phyloP scores from a whole-genome alignment of 2,113 vertebrate species.

The Bostrychus sinensis region DNA sequence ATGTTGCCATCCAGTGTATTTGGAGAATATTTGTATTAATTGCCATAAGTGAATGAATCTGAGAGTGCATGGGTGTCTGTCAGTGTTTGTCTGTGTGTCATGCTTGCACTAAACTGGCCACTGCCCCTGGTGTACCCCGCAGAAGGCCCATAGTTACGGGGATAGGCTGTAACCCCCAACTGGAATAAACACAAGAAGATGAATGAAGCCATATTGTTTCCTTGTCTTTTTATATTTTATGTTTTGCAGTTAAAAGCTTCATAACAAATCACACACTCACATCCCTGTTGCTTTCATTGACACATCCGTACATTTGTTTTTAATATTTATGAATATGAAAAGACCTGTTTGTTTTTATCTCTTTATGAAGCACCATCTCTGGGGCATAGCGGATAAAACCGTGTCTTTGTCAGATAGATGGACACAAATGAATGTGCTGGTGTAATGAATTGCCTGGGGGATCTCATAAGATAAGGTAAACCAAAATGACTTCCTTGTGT shows the following conservation, averaged over 20 bases:
- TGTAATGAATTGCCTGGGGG: constrained; percentile 30
- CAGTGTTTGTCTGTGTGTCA: no score
- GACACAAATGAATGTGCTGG: constrained; percentile 29
- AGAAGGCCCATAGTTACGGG: no score
- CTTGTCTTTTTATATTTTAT: neutral
- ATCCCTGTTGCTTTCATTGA: neutral
- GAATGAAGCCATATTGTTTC: no score
- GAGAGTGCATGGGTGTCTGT: no score
- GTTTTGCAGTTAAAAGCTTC: constrained; percentile 4
- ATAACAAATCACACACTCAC: neutral
- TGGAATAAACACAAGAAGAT: no score
- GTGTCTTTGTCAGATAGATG: constrained; percentile 33
- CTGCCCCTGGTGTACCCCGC: no score
- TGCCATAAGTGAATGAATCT: no score
- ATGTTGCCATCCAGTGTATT: no score
- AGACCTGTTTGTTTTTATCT: constrained; percentile 25
- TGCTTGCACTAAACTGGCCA: no score
- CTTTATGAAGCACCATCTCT: constrained; percentile 24
- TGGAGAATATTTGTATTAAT: no score
- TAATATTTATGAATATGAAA: constrained; percentile 16
- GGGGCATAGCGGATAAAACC: constrained; percentile 39
- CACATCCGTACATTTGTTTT: constrained; percentile 8
- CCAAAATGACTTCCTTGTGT: constrained; percentile 7
- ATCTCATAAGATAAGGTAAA: constrained; percentile 18
- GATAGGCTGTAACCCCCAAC: no score